phyloP scores from a whole-genome alignment of 37 sponge, comb jelly and placozoan genomes.

The Spongia lamella region DNA sequence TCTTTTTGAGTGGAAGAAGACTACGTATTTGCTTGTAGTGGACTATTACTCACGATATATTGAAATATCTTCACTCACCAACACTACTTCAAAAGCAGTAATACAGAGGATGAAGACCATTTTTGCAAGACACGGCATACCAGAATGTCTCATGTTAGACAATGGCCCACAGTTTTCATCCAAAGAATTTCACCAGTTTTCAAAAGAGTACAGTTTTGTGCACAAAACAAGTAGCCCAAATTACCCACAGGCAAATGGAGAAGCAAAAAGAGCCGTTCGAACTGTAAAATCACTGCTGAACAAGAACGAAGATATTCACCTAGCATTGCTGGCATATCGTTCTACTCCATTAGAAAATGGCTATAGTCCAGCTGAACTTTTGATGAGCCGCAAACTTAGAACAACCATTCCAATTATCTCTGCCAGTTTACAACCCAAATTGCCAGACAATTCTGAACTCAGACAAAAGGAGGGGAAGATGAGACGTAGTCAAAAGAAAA shows the following conservation, averaged over 20 bases:
- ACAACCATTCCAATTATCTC: slow-evolving; percentile 35
- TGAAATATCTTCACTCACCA: slow-evolving; percentile 37
- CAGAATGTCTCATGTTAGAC: slow-evolving; percentile 39
- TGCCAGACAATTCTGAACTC: background rate
- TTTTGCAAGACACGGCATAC: slow-evolving; percentile 68
- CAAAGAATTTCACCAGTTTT: slow-evolving; percentile 19
- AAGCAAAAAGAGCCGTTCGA: slow-evolving; percentile 56
- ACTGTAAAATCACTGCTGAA: slow-evolving; percentile 54
- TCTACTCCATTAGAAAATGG: slow-evolving; percentile 31
- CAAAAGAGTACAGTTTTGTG: slow-evolving; percentile 29
- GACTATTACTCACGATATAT: slow-evolving; percentile 54
- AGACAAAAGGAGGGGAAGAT: slow-evolving; percentile 2
- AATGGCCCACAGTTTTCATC: slow-evolving; percentile 62
- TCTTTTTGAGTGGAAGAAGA: slow-evolving; percentile 36
- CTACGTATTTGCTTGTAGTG: slow-evolving; percentile 46
- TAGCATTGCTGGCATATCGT: slow-evolving; percentile 43
- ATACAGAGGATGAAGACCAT: slow-evolving; percentile 37
- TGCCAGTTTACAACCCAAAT: slow-evolving; percentile 13
- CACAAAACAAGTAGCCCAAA: slow-evolving; percentile 56
- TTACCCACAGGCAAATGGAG: slow-evolving; percentile 60
- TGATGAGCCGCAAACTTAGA: slow-evolving; percentile 40
- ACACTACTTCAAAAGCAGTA: slow-evolving; percentile 17
- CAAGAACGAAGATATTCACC: slow-evolving; percentile 39
- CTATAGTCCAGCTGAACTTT: slow-evolving; percentile 39
- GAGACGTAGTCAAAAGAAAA: slow-evolving; percentile 18